Evolutionary conservation across 2,113 vertebrate genomes (phyloP).

Genomic region (Colius striatus): DNA sequence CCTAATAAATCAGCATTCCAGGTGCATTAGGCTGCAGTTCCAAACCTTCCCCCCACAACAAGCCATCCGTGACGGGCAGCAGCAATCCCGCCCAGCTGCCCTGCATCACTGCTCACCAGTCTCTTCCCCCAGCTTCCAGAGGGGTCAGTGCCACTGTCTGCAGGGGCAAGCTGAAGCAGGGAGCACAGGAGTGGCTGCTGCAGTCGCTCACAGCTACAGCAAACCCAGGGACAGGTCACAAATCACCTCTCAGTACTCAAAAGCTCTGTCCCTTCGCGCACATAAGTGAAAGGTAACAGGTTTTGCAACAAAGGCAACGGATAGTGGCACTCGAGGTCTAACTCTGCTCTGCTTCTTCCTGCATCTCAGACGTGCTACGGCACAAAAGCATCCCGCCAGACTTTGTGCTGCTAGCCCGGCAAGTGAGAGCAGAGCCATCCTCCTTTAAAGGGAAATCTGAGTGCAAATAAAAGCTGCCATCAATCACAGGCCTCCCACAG

Average conservation of each 20-base stretch:
- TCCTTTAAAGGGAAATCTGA: neutral
- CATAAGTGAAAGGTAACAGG: neutral
- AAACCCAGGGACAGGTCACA: neutral
- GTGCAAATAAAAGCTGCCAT: neutral
- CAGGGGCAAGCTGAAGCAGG: neutral
- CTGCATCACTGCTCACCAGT: neutral
- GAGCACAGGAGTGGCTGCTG: neutral
- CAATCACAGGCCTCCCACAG: neutral
- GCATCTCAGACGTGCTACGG: neutral
- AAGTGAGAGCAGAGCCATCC: neutral
- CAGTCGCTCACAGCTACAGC: neutral
- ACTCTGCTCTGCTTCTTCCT: neutral
- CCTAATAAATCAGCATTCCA: conserved; percentile 10
- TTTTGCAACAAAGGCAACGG: neutral
- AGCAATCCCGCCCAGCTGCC: neutral
- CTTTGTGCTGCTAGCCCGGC: neutral
- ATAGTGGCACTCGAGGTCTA: neutral
- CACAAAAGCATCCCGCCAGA: neutral
- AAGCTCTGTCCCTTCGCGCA: neutral
- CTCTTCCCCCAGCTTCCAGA: neutral
- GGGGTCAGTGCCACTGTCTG: neutral
- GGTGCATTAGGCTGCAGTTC: neutral
- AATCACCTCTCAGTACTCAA: neutral
- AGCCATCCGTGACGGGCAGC: neutral
- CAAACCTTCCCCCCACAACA: neutral